Percentiles rank a stretch among this genome's conserved stretches.
Evolutionary conservation across 2,797 vertebrate species (phyloP).

Genomic region (Sebastes reedi): DNA sequence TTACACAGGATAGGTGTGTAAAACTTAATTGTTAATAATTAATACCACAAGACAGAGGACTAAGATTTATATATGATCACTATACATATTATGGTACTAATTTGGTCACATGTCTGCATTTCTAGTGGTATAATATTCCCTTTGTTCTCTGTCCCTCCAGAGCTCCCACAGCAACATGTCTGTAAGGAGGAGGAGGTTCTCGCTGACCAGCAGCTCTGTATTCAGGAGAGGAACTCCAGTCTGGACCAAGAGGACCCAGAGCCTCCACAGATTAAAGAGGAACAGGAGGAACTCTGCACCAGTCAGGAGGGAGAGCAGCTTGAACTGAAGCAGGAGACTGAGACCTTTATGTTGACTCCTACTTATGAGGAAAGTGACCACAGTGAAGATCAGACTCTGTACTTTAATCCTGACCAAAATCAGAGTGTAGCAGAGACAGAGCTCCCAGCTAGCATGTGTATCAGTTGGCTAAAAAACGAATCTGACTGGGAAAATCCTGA

Average conservation of each 20-base stretch:
- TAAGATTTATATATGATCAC: too few relatives aligned
- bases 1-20: too few relatives aligned
- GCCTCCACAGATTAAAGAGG: neutral
- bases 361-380: neutral
- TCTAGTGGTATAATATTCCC: too few relatives aligned
- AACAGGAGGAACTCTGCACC: neutral
- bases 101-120: too few relatives aligned
- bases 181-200: neutral
- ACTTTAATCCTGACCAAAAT: neutral
- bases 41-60: too few relatives aligned
- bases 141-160: neutral
- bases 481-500: neutral
- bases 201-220: too few relatives aligned
- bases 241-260: neutral
- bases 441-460: too few relatives aligned
- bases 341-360: neutral
- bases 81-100: too few relatives aligned
- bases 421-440: neutral
- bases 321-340: neutral
- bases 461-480: too few relatives aligned
- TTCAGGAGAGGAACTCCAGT: neutral
- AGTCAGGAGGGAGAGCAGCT: neutral
- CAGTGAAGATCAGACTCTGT: neutral
- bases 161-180: neutral
- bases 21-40: too few relatives aligned